These are phyloP conservation scores for Proteles cristata DNA, from an alignment of 2,113 vertebrate species.

Conservation along the genomic window DNA sequence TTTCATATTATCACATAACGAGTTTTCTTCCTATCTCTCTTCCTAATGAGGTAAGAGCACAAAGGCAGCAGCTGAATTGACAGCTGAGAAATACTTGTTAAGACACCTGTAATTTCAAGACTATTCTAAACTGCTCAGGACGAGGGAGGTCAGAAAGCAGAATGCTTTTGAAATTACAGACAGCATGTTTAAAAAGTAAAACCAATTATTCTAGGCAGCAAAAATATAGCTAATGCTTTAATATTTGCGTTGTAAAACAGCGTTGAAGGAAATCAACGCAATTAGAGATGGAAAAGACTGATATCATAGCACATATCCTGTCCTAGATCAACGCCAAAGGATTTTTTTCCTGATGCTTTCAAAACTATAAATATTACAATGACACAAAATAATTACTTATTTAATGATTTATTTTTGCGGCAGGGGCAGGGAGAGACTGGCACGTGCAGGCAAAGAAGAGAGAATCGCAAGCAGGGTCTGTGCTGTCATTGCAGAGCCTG, in stretches of 20 bases:
- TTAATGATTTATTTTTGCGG: too few species aligned
- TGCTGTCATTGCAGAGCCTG: too few species aligned
- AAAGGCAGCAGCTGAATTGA: background rate
- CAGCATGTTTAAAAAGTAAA: slow-evolving; percentile 28
- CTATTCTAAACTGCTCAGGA: slow-evolving; percentile 11
- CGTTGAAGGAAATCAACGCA: slow-evolving; percentile 65
- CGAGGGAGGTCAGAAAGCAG: slow-evolving; percentile 56
- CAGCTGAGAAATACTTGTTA: slow-evolving; percentile 71
- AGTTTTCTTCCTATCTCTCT: slow-evolving; percentile 65
- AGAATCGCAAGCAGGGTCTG: too few species aligned
- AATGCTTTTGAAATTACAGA: background rate
- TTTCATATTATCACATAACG: slow-evolving; percentile 68
- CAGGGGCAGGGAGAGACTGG: too few species aligned
- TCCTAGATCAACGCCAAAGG: background rate
- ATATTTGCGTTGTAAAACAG: slow-evolving; percentile 42
- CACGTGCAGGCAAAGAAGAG: too few species aligned
- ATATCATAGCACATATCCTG: background rate
- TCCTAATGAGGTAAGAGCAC: slow-evolving; percentile 72
- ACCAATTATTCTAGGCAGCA: slow-evolving; percentile 44
- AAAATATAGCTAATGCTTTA: background rate
- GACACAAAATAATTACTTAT: slow-evolving; percentile 23
- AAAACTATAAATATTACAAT: slow-evolving; percentile 7
- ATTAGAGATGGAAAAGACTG: slow-evolving; percentile 13
- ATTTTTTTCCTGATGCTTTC: background rate
- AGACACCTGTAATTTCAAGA: slow-evolving; percentile 58